A percentile compares a stretch with the other conserved stretches of the same genome.
Conservation (phyloP, 2,888 invertebrate species). For the Synanthedon andrenaeformis region DNA sequence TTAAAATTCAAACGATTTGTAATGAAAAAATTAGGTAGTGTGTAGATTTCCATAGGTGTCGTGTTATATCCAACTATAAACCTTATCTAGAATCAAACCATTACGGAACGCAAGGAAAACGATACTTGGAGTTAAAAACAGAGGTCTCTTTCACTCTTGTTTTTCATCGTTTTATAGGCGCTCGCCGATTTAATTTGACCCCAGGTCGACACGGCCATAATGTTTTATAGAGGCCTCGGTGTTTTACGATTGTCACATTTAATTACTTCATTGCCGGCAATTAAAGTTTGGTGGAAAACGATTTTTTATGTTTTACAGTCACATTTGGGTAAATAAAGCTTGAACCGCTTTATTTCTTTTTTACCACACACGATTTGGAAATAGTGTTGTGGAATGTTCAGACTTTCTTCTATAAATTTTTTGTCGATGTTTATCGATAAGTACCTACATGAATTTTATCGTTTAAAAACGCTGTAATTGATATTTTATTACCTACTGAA, state of each 20-base stretch:
- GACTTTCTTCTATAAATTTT: background rate
- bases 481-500: too few species aligned
- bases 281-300: conserved; percentile 64
- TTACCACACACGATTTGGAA: conserved; percentile 61
- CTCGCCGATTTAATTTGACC: conserved; percentile 31
- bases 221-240: conserved; percentile 52
- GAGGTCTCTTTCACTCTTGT: background rate
- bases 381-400: conserved; percentile 37
- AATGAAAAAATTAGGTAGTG: too few species aligned
- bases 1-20: too few species aligned
- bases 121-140: background rate
- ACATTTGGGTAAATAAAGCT: conserved; percentile 65
- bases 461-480: too few species aligned
- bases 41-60: too few species aligned
- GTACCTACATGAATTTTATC: too few species aligned
- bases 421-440: too few species aligned
- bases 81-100: background rate
- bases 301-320: conserved; percentile 61
- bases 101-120: background rate
- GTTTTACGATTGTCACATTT: conserved; percentile 69
- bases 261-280: conserved; percentile 68
- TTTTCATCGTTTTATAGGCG: background rate
- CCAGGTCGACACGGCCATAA: conserved; percentile 42
- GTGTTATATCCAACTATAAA: background rate
- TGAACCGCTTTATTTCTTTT: conserved; percentile 51